Percentiles rank a stretch among this genome's conserved stretches.
Evolutionary conservation across 2,888 invertebrate species (phyloP).

Genomic region (Eledone cirrhosa): DNA sequence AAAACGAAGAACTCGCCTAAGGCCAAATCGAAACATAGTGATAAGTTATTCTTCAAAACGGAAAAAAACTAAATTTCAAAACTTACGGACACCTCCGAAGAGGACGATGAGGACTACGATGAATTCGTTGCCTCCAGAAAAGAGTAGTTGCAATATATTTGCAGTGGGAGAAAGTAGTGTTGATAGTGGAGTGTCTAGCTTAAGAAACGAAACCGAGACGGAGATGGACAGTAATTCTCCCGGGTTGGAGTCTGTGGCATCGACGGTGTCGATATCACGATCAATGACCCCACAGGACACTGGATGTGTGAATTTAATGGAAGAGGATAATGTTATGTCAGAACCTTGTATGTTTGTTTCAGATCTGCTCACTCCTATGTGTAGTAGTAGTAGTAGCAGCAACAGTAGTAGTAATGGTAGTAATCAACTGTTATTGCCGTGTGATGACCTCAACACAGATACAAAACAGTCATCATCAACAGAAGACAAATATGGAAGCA

Average conservation of each 20-base stretch:
- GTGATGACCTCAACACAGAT: constrained; percentile 14
- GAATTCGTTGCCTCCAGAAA: constrained; percentile 18
- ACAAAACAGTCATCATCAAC: neutral
- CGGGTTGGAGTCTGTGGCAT: constrained; percentile 23
- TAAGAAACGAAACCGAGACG: constrained; percentile 22
- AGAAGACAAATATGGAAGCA: constrained; percentile 10
- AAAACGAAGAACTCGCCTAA: constrained; percentile 21
- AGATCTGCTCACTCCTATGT: neutral
- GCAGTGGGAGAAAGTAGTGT: constrained; percentile 26
- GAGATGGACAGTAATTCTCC: constrained; percentile 28
- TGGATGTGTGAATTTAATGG: constrained; percentile 16
- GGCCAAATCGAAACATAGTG: constrained; percentile 15
- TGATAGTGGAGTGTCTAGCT: constrained; percentile 22
- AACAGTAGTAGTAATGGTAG: neutral
- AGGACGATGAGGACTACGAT: constrained; percentile 5
- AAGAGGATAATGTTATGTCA: constrained; percentile 19
- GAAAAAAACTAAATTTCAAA: constrained; percentile 24
- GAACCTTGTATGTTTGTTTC: neutral
- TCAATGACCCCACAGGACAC: constrained; percentile 24
- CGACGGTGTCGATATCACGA: constrained; percentile 7
- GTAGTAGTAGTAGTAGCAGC: too few species aligned
- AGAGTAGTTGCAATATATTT: constrained; percentile 26
- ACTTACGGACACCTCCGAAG: neutral
- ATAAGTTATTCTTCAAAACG: constrained; percentile 29
- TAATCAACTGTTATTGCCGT: constrained; percentile 9